A percentile compares a stretch with the other conserved stretches of the same genome.
phyloP scores from a whole-genome alignment of 2,888 invertebrate species.

The Aphodius sticticus region DNA sequence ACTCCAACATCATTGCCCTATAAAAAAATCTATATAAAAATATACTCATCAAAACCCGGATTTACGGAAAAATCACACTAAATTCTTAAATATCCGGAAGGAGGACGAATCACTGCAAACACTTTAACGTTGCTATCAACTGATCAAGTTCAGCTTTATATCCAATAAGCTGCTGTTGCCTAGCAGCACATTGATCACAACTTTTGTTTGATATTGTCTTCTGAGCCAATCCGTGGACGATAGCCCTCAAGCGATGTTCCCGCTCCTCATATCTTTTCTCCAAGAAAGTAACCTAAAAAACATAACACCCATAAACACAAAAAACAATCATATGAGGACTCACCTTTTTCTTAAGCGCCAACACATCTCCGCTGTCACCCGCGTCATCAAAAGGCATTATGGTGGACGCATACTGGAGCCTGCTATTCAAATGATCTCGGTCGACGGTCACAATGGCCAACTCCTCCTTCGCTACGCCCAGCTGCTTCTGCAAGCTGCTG shows the following conservation, averaged over 20 bases:
- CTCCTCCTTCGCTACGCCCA: slow-evolving; percentile 60
- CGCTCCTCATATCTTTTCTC: slow-evolving; percentile 62
- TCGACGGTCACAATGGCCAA: slow-evolving; percentile 63
- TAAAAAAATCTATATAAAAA: slow-evolving; percentile 19
- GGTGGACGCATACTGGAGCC: slow-evolving; percentile 45
- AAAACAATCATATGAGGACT: slow-evolving; percentile 18
- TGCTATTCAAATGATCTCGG: slow-evolving; percentile 64
- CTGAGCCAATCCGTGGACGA: slow-evolving; percentile 60
- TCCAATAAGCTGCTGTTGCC: slow-evolving; percentile 58
- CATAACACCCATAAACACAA: slow-evolving; percentile 12
- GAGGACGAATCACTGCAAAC: slow-evolving; percentile 47
- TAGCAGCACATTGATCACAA: slow-evolving; percentile 58
- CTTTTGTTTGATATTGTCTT: slow-evolving; percentile 55
- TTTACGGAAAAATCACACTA: neutral
- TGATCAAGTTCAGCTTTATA: slow-evolving; percentile 61
- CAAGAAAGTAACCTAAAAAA: slow-evolving; percentile 56
- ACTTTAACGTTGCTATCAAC: slow-evolving; percentile 57
- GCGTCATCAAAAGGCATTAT: slow-evolving; percentile 34
- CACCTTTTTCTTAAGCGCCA: slow-evolving; percentile 52
- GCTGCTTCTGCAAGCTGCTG: slow-evolving; percentile 57
- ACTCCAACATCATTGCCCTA: neutral
- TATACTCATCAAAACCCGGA: slow-evolving; percentile 9
- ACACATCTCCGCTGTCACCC: slow-evolving; percentile 43
- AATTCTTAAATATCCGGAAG: neutral
- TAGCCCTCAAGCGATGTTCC: slow-evolving; percentile 60